Evolutionary conservation across 2,797 vertebrate species (phyloP), one percentile per base, ranked within the genome.

Genomic region (Arnoldichthys spilopterus): DNA sequence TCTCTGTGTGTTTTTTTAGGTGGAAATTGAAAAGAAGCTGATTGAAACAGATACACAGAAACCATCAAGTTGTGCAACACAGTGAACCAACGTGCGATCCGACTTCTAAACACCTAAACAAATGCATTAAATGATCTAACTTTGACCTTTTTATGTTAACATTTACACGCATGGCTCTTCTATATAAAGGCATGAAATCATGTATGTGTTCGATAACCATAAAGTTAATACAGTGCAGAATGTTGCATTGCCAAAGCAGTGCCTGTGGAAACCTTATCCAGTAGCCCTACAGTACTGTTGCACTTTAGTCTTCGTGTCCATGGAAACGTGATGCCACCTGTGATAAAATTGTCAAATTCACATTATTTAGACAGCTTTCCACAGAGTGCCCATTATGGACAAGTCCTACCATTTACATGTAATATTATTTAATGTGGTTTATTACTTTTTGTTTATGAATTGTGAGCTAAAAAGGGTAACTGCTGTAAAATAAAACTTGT

Each of bases 1-100:
- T 34, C 4, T 76, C 15, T 12, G 40, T 13, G 20, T 51, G 45
- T 30, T 12, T 80, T 28, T 58, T 37, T 84, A 99, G 98, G 95
- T 99, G 91, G 96, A 99, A 90, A 97, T 99, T 83, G 97, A 99
- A 88, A 98, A 95, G 93, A 98, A 97, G 86, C 94, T 94, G 94
- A 96, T 98, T 85, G 94, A 94, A 77, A 94, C 93, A 8, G 96
- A 98, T 84, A 91, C 94, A 32, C 91, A 94, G 83, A 96, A 91
- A 84, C 90, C 94, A 16, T 92, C 94, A 24, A 94, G 92, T 77
- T 99, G 98, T 58, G 84, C 93, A 74, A 95, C 95, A 78, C 98
- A 99, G 88, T 99, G 92, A 94, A 70, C 7, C 59, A 47, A 69
- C 54, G 76, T n/a, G 40, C 1, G 18, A 20, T 56, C 26, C 1